Percentiles rank a stretch among this genome's conserved stretches.
Conservation (phyloP, 2,888 invertebrate species). For the Lithodes maja region DNA sequence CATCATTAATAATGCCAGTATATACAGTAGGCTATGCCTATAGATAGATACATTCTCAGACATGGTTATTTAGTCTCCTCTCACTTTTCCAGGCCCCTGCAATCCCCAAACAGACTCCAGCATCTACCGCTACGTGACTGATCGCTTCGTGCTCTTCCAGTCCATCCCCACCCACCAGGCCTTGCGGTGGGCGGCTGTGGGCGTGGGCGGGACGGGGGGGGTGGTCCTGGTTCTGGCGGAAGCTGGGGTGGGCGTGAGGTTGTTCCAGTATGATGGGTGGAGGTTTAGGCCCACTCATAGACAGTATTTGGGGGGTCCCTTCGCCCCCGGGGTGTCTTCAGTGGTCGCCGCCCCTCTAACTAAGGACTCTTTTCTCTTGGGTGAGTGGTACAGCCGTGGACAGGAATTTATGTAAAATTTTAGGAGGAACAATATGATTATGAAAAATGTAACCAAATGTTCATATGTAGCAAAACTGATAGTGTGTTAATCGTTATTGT, state of each 20-base stretch:
- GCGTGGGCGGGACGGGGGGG: constrained; percentile 12
- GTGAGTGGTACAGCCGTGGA: constrained; percentile 1
- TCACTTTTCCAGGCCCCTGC: constrained; percentile 16
- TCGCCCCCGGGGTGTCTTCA: constrained; percentile 22
- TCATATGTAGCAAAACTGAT: too few species aligned
- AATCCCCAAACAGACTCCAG: constrained; percentile 34
- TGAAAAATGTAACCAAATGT: too few species aligned
- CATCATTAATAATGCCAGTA: too few species aligned
- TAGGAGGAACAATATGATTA: too few species aligned
- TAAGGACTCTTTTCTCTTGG: constrained; percentile 11
- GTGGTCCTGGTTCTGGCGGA: constrained; percentile 43
- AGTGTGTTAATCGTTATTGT: too few species aligned
- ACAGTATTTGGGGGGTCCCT: constrained; percentile 1
- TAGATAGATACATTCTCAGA: too few species aligned
- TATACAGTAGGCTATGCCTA: too few species aligned
- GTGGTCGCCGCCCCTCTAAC: constrained; percentile 4
- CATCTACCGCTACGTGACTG: constrained; percentile 37
- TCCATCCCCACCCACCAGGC: constrained; percentile 36
- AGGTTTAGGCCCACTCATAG: background rate
- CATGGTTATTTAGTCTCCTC: background rate
- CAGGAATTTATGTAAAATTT: too few species aligned
- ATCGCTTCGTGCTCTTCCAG: constrained; percentile 50
- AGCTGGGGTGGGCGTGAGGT: constrained; percentile 8
- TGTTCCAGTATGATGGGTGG: constrained; percentile 57
- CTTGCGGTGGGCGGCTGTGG: constrained; percentile 44